phyloP scores from a whole-genome alignment of 2,797 vertebrate genomes.

The Spinibarbus caldwelli region DNA sequence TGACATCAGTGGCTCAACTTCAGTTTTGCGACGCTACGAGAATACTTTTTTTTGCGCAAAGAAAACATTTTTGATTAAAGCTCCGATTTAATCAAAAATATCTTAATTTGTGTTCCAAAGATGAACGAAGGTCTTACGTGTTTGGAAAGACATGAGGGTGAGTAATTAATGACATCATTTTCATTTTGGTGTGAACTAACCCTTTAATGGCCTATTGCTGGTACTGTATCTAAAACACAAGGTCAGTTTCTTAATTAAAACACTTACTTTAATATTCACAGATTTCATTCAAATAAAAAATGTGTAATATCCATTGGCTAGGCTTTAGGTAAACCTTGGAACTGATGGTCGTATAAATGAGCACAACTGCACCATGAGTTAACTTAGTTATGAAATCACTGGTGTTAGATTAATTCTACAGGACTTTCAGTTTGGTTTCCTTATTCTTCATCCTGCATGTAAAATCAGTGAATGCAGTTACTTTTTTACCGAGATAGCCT shows the following conservation, averaged over 20 bases:
- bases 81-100: too few relatives aligned
- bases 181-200: too few relatives aligned
- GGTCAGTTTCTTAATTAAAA: constrained; percentile 1
- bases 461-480: background rate
- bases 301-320: background rate
- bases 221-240: background rate
- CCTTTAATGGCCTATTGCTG: background rate
- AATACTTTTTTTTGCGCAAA: too few relatives aligned
- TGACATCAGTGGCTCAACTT: too few relatives aligned
- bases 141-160: too few relatives aligned
- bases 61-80: too few relatives aligned
- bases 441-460: background rate
- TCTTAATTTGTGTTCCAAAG: too few relatives aligned
- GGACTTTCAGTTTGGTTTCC: background rate
- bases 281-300: background rate
- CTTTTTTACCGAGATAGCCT: background rate
- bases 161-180: too few relatives aligned
- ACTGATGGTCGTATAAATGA: background rate
- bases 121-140: too few relatives aligned
- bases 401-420: background rate
- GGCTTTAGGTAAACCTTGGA: background rate
- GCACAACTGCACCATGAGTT: background rate
- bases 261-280: background rate
- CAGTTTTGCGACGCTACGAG: too few relatives aligned
- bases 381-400: background rate